These are phyloP conservation scores for Gonatopus flavifemur DNA, from an alignment of 1,140 invertebrate species.

Conservation along the genomic window DNA sequence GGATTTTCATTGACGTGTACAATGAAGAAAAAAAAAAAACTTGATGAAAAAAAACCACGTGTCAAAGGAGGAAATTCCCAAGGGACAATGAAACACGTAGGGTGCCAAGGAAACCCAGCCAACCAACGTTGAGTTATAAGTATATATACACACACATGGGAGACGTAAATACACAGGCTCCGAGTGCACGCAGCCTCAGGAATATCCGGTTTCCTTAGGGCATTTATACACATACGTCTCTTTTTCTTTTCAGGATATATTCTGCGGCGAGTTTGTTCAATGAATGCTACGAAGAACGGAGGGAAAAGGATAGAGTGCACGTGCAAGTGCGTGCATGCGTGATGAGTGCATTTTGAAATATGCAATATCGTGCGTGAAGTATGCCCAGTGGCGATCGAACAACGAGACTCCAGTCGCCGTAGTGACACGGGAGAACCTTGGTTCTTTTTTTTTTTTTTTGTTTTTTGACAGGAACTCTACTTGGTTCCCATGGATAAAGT, in stretches of 20 bases:
- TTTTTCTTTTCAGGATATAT: too few species aligned
- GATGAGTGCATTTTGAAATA: conserved; percentile 23
- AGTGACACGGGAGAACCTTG: too few species aligned
- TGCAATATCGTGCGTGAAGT: too few species aligned
- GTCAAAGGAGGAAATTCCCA: not conserved
- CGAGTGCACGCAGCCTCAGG: conserved; percentile 31
- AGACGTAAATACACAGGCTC: too few species aligned
- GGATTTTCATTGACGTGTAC: conserved; percentile 17
- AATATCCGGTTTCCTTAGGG: conserved; percentile 46
- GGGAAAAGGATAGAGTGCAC: not conserved
- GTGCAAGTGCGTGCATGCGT: not conserved
- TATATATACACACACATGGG: too few species aligned
- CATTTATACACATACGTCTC: conserved; percentile 21
- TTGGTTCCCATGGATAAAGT: too few species aligned
- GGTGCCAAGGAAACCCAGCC: conserved; percentile 8
- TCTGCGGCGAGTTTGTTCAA: conserved; percentile 37
- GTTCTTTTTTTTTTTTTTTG: too few species aligned
- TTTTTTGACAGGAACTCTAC: too few species aligned
- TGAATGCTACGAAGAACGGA: not conserved
- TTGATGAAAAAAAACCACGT: conserved; percentile 5
- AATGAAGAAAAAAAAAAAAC: too few species aligned
- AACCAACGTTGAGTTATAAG: too few species aligned
- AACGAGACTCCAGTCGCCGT: too few species aligned
- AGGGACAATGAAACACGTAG: conserved; percentile 21
- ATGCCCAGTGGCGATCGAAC: too few species aligned